phyloP scores from a whole-genome alignment of 2,797 vertebrate genomes.

The Cynopterus sphinx region DNA sequence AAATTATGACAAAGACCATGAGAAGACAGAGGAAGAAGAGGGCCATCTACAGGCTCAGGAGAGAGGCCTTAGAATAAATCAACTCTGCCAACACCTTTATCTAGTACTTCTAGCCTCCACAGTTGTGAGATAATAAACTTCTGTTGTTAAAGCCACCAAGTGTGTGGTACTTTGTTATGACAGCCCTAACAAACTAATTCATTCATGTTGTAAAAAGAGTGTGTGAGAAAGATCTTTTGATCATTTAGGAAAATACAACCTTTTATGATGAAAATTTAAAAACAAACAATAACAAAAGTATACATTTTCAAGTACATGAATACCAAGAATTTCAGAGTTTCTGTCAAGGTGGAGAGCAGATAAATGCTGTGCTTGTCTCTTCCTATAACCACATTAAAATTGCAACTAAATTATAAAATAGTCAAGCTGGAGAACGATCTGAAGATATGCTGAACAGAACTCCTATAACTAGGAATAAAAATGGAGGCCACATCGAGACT shows the following conservation, averaged over 20 bases:
- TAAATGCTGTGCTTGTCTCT: no score
- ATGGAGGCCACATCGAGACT: no score
- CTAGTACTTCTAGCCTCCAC: not conserved
- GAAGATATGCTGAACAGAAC: no score
- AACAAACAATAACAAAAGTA: not conserved
- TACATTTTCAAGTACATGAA: not conserved
- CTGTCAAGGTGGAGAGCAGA: no score
- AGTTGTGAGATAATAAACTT: not conserved
- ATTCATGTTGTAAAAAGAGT: not conserved
- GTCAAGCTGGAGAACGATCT: no score
- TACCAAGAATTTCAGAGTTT: not conserved
- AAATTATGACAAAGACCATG: not conserved
- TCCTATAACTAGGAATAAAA: no score
- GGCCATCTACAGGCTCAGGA: not conserved
- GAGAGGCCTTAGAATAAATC: not conserved
- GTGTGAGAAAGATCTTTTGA: not conserved
- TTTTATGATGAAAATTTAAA: not conserved
- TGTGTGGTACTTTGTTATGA: not conserved
- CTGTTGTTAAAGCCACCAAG: not conserved
- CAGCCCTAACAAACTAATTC: not conserved
- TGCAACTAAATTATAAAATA: no score
- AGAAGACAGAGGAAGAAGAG: not conserved
- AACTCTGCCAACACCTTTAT: not conserved
- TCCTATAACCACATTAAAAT: no score
- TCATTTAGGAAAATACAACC: not conserved